These are phyloP conservation scores for Crotalus helleri DNA, from an alignment of 2,113 vertebrate genomes.

Conservation along the genomic window DNA sequence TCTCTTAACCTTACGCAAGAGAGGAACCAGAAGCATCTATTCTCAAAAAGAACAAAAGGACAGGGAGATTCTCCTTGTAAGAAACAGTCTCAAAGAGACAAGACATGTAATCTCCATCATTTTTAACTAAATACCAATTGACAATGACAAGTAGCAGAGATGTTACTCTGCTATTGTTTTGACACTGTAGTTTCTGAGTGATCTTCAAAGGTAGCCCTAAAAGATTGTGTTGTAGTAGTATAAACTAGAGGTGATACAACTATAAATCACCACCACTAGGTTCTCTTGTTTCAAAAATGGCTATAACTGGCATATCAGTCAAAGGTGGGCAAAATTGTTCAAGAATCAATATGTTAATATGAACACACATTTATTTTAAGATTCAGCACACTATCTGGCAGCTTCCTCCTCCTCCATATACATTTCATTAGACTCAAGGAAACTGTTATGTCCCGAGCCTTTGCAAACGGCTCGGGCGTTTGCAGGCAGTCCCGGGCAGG, in stretches of 20 bases:
- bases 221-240: background rate
- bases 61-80: background rate
- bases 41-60: background rate
- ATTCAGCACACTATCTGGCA: conserved; percentile 26
- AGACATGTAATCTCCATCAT: background rate
- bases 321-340: background rate
- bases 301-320: background rate
- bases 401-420: background rate
- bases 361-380: conserved; percentile 27
- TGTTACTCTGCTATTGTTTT: background rate
- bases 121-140: background rate
- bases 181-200: background rate
- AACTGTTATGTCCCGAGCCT: too few species aligned
- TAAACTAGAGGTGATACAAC: background rate
- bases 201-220: background rate
- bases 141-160: background rate
- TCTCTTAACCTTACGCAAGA: background rate
- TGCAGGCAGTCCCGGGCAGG: too few species aligned
- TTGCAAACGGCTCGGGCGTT: too few species aligned
- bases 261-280: background rate
- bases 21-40: background rate
- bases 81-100: background rate
- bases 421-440: conserved; percentile 37
- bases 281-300: background rate
- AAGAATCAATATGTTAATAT: background rate